These are phyloP conservation scores for Nycticebus coucang DNA, from an alignment of 2,113 vertebrate genomes.

Conservation along the genomic window DNA sequence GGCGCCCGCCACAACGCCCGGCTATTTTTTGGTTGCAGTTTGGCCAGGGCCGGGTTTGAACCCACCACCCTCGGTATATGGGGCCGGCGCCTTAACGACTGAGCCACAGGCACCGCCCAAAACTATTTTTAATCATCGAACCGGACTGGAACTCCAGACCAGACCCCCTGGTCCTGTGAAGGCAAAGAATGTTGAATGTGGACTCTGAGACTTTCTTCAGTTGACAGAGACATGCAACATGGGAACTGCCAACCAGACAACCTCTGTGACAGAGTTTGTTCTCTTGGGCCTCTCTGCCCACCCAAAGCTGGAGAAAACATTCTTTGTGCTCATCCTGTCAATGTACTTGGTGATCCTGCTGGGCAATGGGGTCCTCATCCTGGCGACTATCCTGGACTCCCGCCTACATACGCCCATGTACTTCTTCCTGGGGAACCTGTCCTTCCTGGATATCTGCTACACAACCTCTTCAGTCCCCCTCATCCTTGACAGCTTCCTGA, in stretches of 20 bases:
- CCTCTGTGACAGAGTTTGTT: conserved; percentile 30
- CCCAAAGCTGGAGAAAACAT: background rate
- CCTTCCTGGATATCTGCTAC: conserved; percentile 76
- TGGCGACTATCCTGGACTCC: conserved; percentile 43
- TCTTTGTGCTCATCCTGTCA: conserved; percentile 60
- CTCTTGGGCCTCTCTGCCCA: conserved; percentile 57
- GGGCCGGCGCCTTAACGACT: too few species aligned
- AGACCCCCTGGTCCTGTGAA: background rate
- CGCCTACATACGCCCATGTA: conserved; percentile 66
- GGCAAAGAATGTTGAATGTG: background rate
- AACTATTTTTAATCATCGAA: background rate
- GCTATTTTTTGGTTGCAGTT: too few species aligned
- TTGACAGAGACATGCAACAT: background rate
- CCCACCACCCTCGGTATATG: too few species aligned
- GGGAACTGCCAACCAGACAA: conserved; percentile 30
- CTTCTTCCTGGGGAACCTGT: conserved; percentile 73
- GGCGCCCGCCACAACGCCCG: too few species aligned
- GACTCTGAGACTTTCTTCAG: background rate
- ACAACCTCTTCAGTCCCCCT: conserved; percentile 57
- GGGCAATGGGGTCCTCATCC: conserved; percentile 57
- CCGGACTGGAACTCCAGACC: background rate
- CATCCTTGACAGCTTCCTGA: conserved; percentile 55
- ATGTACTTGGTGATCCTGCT: conserved; percentile 56
- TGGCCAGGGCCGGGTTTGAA: too few species aligned
- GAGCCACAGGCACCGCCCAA: too few species aligned